Evolutionary conservation across 2,888 invertebrate genomes (phyloP).

Genomic region (Exocentrus adspersus): DNA sequence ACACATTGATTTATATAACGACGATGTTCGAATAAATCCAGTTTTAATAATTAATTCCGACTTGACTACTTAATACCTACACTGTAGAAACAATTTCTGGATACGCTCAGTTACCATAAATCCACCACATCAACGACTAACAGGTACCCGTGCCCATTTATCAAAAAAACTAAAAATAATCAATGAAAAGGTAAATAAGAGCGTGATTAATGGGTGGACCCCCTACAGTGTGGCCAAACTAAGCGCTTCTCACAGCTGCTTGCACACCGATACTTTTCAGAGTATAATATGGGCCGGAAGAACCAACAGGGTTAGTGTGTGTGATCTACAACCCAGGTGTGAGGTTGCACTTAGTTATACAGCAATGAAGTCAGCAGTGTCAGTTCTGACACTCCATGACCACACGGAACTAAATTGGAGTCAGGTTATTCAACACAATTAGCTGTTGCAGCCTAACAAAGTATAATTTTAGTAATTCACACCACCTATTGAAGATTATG

Average conservation of each 20-base stretch:
- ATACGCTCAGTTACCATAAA: too few relatives aligned
- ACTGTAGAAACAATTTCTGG: not conserved
- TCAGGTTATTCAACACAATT: too few relatives aligned
- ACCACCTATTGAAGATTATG: conserved; percentile 19
- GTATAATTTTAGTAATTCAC: too few relatives aligned
- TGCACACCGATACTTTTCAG: conserved; percentile 12
- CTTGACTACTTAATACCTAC: not conserved
- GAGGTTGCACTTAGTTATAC: conserved; percentile 47
- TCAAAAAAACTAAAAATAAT: conserved; percentile 11
- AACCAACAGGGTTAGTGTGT: conserved; percentile 33
- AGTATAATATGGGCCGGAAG: conserved; percentile 43
- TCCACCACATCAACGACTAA: not conserved
- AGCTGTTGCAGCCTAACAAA: too few relatives aligned
- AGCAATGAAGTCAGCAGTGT: conserved; percentile 59
- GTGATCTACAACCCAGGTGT: conserved; percentile 58
- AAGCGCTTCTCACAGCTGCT: conserved; percentile 22
- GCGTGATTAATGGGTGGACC: conserved; percentile 11
- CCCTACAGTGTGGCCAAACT: conserved; percentile 6
- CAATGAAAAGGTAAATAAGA: conserved; percentile 8
- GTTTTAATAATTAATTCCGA: conserved; percentile 13
- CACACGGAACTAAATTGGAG: conserved; percentile 59
- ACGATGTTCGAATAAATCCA: conserved; percentile 10
- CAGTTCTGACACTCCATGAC: conserved; percentile 55
- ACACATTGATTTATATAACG: conserved; percentile 44
- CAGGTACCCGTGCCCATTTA: not conserved